Conservation (phyloP, 2,113 vertebrate genomes). For the Terrapene triunguis region DNA sequence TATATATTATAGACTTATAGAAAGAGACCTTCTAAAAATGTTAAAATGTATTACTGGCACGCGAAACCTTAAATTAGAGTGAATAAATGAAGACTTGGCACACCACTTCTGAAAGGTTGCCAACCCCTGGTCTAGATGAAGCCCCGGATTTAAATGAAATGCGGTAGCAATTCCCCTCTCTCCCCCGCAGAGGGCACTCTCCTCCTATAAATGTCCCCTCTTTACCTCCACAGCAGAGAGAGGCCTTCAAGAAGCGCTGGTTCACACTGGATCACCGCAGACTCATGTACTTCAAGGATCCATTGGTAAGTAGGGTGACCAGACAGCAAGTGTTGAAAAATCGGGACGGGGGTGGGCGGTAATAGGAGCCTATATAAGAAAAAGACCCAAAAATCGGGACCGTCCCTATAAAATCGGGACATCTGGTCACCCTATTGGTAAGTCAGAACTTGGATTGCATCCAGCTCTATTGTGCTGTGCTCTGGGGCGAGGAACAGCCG, state of each 20-base stretch:
- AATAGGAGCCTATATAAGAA: too few species aligned
- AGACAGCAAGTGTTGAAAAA: too few species aligned
- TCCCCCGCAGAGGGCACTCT: slow-evolving; percentile 66
- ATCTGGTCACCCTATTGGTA: too few species aligned
- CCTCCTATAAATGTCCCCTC: slow-evolving; percentile 1
- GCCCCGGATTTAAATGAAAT: neutral
- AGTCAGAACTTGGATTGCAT: neutral
- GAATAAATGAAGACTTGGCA: too few species aligned
- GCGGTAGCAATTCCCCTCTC: neutral
- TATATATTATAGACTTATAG: too few species aligned
- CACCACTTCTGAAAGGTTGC: too few species aligned
- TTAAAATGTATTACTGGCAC: too few species aligned
- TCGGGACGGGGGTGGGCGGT: too few species aligned
- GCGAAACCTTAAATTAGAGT: too few species aligned
- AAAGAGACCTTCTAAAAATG: too few species aligned
- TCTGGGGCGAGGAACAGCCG: neutral
- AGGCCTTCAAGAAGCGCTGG: slow-evolving; percentile 95
- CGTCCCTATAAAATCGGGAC: too few species aligned
- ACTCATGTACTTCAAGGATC: slow-evolving; percentile 95
- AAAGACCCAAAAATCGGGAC: too few species aligned
- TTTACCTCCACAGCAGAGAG: slow-evolving; percentile 84
- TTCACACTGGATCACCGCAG: slow-evolving; percentile 91
- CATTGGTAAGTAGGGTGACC: slow-evolving; percentile 82
- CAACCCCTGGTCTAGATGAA: neutral
- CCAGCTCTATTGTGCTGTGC: neutral